phyloP scores from a whole-genome alignment of 2,113 vertebrate genomes.

The Sprattus sprattus region DNA sequence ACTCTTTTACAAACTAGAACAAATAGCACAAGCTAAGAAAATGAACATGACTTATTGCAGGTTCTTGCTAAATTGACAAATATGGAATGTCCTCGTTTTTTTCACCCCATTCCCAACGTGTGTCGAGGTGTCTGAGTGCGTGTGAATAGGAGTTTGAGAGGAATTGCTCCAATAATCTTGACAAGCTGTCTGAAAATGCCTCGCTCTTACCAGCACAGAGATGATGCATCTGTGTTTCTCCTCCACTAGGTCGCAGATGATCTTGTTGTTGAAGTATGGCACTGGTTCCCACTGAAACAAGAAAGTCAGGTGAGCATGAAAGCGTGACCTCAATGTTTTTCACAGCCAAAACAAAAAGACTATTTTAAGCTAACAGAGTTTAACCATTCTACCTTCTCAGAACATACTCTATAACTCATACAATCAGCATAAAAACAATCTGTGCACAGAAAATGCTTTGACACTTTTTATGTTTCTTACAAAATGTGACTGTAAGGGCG shows the following conservation, averaged over 20 bases:
- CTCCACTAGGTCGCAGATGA: constrained; percentile 94
- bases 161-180: too few species aligned
- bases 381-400: background rate
- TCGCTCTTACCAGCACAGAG: constrained; percentile 65
- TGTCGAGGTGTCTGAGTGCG: too few species aligned
- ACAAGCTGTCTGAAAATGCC: background rate
- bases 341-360: background rate
- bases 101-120: too few species aligned
- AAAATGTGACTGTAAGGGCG: too few species aligned
- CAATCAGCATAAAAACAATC: background rate
- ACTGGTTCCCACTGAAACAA: constrained; percentile 87
- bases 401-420: background rate
- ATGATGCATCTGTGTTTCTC: constrained; percentile 92
- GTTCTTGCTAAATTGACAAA: too few species aligned
- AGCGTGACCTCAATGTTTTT: background rate
- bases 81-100: too few species aligned
- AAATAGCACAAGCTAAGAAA: background rate
- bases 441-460: background rate
- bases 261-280: constrained; percentile 96
- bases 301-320: background rate
- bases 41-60: too few species aligned
- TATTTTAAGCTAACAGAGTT: too few species aligned
- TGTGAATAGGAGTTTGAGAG: too few species aligned
- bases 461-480: background rate
- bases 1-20: background rate